Evolutionary conservation across 2,888 invertebrate species (phyloP).

Genomic region (Eurytoma adleriae): DNA sequence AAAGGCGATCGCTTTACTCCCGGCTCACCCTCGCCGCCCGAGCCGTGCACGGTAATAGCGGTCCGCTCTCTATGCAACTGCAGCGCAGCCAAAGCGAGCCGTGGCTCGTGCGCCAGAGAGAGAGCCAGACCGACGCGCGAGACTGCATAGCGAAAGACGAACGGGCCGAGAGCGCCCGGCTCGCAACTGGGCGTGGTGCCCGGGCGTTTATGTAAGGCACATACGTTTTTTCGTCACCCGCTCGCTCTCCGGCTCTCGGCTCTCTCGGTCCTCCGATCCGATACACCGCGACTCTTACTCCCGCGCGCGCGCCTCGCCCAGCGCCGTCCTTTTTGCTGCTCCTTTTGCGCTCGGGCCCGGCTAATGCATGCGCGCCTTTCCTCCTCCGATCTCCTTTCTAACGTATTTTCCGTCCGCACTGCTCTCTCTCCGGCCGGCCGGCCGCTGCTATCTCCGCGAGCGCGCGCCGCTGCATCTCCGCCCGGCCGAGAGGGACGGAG

Average conservation of each 20-base stretch:
- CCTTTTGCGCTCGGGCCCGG: constrained; percentile 21
- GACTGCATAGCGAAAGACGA: constrained; percentile 33
- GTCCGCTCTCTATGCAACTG: constrained; percentile 1
- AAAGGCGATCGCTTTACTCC: constrained; percentile 8
- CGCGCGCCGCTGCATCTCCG: neutral
- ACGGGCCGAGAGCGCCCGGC: constrained; percentile 4
- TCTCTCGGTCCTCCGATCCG: constrained; percentile 46
- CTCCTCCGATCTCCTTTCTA: constrained; percentile 49
- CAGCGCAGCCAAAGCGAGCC: neutral
- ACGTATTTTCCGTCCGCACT: constrained; percentile 39
- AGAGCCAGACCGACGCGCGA: too few relatives aligned
- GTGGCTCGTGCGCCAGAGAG: neutral
- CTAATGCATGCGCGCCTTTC: constrained; percentile 45
- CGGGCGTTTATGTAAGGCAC: constrained; percentile 71
- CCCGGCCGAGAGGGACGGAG: neutral
- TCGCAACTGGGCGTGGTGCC: constrained; percentile 71
- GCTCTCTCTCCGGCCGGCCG: neutral
- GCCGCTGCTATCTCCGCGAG: neutral
- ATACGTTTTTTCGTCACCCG: constrained; percentile 71
- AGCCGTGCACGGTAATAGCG: neutral
- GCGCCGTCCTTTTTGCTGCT: constrained; percentile 17
- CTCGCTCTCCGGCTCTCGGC: constrained; percentile 33
- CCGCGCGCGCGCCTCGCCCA: constrained; percentile 10
- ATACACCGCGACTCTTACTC: constrained; percentile 8
- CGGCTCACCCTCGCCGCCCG: constrained; percentile 32